Percentiles rank a stretch among this genome's conserved stretches.
Conservation (phyloP, 2,797 vertebrate species). For the Coracias cyanogaster region DNA sequence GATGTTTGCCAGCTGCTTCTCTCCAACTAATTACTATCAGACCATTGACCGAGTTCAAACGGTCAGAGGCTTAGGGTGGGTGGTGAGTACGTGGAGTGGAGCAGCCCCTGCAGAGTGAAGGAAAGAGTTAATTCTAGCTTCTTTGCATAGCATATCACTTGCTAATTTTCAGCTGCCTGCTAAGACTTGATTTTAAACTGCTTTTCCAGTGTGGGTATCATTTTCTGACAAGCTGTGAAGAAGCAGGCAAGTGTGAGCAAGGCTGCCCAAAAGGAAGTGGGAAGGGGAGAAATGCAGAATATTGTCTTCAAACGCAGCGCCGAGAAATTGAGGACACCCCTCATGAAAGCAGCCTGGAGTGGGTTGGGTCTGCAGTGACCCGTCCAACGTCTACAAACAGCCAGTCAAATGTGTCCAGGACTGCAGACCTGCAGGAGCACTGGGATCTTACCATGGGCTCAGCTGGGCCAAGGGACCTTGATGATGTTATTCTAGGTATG, state of each 20-base stretch:
- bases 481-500: background rate
- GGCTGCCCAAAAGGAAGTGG: background rate
- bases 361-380: background rate
- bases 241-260: background rate
- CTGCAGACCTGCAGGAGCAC: background rate
- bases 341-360: background rate
- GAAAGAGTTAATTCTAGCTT: constrained; percentile 25
- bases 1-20: constrained; percentile 2
- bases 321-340: background rate
- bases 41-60: background rate
- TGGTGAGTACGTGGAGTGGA: background rate
- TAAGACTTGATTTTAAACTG: constrained; percentile 15
- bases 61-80: background rate
- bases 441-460: background rate
- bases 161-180: background rate
- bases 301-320: background rate
- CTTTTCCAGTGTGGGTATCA: background rate
- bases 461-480: background rate
- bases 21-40: background rate
- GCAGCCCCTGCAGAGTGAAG: background rate
- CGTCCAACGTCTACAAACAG: background rate
- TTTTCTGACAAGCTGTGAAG: constrained; percentile 47
- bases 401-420: background rate
- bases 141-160: background rate
- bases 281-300: background rate